Evolutionary conservation across 2,797 vertebrate genomes (phyloP).

Genomic region (Philypnodon macrostomus): DNA sequence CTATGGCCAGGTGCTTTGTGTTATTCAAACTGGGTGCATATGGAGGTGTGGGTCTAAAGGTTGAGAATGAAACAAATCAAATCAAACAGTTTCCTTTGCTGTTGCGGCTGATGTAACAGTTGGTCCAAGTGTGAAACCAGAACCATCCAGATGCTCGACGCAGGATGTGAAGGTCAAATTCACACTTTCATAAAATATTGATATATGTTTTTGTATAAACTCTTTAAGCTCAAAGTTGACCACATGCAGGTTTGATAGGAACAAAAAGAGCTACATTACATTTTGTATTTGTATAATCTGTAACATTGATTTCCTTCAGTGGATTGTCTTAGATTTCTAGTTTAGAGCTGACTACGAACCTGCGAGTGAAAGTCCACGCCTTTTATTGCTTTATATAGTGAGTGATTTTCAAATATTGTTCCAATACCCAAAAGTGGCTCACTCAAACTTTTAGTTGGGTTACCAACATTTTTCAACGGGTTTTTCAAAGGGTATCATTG

Average conservation of each 20-base stretch:
- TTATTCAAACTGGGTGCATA: conserved; percentile 11
- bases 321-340: too few relatives aligned
- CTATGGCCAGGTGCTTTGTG: conserved; percentile 8
- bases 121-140: conserved; percentile 10
- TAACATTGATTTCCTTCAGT: too few relatives aligned
- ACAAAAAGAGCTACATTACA: too few relatives aligned
- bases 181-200: conserved; percentile 13
- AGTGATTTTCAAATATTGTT: too few relatives aligned
- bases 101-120: conserved; percentile 11
- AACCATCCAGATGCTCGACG: conserved; percentile 5
- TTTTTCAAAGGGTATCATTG: too few relatives aligned
- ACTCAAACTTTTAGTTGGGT: too few relatives aligned
- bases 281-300: too few relatives aligned
- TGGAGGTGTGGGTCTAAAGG: conserved; percentile 9
- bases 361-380: too few relatives aligned
- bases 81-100: conserved; percentile 8
- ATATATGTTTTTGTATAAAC: conserved; percentile 6
- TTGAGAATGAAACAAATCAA: conserved; percentile 15
- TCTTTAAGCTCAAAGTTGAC: conserved; percentile 1
- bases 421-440: too few relatives aligned
- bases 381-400: too few relatives aligned
- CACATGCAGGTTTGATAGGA: not conserved
- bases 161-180: conserved; percentile 3
- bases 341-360: too few relatives aligned
- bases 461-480: too few relatives aligned